Percentiles rank a stretch among this genome's conserved stretches.
These are phyloP conservation scores for Sericinus montela DNA, from an alignment of 2,888 invertebrate species.

Conservation along the genomic window DNA sequence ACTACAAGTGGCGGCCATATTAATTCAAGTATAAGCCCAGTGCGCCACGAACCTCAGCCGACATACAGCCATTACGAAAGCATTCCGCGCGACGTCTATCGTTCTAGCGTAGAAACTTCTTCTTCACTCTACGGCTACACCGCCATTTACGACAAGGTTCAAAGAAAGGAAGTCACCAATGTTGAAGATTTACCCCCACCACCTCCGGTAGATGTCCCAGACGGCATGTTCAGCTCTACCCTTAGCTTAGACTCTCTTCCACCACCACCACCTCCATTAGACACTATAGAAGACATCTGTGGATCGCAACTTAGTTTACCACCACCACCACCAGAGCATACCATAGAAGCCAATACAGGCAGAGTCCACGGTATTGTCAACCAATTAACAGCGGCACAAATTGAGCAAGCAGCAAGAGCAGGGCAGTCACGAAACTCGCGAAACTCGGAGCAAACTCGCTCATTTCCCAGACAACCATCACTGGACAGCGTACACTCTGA, in stretches of 20 bases:
- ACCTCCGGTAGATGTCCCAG: conserved; percentile 79
- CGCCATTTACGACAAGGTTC: conserved; percentile 65
- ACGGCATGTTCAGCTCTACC: conserved; percentile 85
- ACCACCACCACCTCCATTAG: conserved; percentile 84
- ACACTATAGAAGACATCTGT: conserved; percentile 71
- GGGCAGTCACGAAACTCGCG: conserved; percentile 59
- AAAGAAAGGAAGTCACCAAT: conserved; percentile 39
- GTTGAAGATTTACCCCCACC: conserved; percentile 82
- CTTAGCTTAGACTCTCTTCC: conserved; percentile 89
- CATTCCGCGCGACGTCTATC: conserved; percentile 47
- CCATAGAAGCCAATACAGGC: conserved; percentile 52
- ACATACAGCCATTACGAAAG: conserved; percentile 57
- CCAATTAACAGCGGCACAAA: conserved; percentile 60
- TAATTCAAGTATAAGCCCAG: conserved; percentile 40
- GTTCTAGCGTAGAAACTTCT: conserved; percentile 49
- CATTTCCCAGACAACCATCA: conserved; percentile 78
- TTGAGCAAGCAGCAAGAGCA: conserved; percentile 53
- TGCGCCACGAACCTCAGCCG: conserved; percentile 41
- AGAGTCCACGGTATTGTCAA: conserved; percentile 66
- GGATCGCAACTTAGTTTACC: conserved; percentile 88
- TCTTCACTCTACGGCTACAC: conserved; percentile 66
- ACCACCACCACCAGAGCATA: conserved; percentile 83
- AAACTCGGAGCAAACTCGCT: conserved; percentile 50
- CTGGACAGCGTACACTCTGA: conserved; percentile 77
- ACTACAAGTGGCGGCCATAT: conserved; percentile 33